Conservation (phyloP, 2,888 invertebrate species). For the Drosophila meridionalis region DNA sequence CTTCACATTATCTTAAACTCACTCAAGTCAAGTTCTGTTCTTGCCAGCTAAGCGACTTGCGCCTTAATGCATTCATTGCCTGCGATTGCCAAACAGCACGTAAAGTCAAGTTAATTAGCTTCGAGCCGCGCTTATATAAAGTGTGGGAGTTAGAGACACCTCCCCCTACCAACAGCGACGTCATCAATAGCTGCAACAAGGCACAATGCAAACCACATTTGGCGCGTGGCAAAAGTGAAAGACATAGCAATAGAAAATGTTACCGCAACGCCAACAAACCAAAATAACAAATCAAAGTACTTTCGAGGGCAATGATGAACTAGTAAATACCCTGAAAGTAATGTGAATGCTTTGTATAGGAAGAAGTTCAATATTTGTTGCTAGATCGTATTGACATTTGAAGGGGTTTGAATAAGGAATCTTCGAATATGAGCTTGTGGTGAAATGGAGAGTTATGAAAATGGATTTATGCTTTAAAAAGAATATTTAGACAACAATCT, state of each 20-base stretch:
- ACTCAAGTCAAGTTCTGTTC: constrained; percentile 2
- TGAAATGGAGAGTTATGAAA: too few relatives aligned
- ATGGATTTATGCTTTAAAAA: too few relatives aligned
- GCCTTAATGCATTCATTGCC: constrained; percentile 13
- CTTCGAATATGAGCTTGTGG: too few relatives aligned
- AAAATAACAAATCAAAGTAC: neutral
- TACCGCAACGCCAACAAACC: constrained; percentile 7
- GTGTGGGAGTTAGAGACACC: constrained; percentile 12
- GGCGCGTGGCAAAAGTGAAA: constrained; percentile 55
- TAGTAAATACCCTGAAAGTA: neutral
- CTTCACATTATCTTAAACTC: neutral
- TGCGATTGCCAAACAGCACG: constrained; percentile 11
- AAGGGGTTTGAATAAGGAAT: too few relatives aligned
- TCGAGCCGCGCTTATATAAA: constrained; percentile 46
- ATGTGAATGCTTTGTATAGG: neutral
- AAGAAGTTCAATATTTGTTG: neutral
- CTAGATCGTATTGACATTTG: too few relatives aligned
- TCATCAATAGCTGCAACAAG: constrained; percentile 38
- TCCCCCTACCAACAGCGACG: constrained; percentile 10
- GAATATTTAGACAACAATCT: too few relatives aligned
- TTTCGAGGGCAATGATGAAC: neutral
- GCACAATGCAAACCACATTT: constrained; percentile 33
- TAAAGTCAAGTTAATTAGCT: constrained; percentile 27
- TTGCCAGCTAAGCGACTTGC: constrained; percentile 9
- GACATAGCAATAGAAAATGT: constrained; percentile 25